These are phyloP conservation scores for Paedocypris sp. DNA, from an alignment of 2,113 vertebrate species.

Conservation along the genomic window DNA sequence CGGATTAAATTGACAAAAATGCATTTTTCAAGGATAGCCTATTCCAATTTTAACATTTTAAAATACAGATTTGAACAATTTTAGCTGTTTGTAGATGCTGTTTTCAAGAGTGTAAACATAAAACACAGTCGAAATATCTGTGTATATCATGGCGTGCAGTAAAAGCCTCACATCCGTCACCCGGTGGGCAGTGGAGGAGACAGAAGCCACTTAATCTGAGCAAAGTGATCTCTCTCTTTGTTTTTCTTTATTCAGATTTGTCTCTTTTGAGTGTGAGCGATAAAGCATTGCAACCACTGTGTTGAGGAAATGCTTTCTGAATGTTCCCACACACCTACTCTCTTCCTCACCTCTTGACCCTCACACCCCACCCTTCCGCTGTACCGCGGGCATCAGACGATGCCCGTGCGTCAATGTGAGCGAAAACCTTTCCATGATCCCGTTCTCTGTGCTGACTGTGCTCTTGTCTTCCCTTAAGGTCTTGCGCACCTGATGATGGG, in stretches of 20 bases:
- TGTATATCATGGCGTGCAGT: conserved; percentile 10
- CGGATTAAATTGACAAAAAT: too few relatives aligned
- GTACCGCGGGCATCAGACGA: conserved; percentile 68
- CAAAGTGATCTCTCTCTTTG: not conserved
- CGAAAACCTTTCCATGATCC: conserved; percentile 75
- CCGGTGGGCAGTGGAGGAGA: conserved; percentile 14
- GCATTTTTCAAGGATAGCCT: too few relatives aligned
- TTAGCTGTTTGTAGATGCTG: too few relatives aligned
- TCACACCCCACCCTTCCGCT: conserved; percentile 10
- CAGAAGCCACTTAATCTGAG: conserved; percentile 13
- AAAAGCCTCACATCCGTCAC: conserved; percentile 3
- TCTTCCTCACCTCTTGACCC: conserved; percentile 20
- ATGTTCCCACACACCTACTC: conserved; percentile 20
- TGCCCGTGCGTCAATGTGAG: conserved; percentile 75
- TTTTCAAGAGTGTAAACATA: too few relatives aligned
- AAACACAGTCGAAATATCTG: too few relatives aligned
- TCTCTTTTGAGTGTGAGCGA: conserved; percentile 31
- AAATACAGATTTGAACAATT: too few relatives aligned
- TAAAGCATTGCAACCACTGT: conserved; percentile 66
- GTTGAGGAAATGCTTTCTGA: conserved; percentile 64
- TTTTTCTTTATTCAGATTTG: conserved; percentile 13
- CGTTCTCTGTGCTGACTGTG: conserved; percentile 98
- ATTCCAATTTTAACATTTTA: too few relatives aligned
- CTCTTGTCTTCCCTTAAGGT: conserved; percentile 99
- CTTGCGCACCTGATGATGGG: conserved; percentile 99